A percentile compares a stretch with the other conserved stretches of the same genome.
Evolutionary conservation across 2,113 vertebrate species (phyloP).

Genomic region (Emydura subglobosa): DNA sequence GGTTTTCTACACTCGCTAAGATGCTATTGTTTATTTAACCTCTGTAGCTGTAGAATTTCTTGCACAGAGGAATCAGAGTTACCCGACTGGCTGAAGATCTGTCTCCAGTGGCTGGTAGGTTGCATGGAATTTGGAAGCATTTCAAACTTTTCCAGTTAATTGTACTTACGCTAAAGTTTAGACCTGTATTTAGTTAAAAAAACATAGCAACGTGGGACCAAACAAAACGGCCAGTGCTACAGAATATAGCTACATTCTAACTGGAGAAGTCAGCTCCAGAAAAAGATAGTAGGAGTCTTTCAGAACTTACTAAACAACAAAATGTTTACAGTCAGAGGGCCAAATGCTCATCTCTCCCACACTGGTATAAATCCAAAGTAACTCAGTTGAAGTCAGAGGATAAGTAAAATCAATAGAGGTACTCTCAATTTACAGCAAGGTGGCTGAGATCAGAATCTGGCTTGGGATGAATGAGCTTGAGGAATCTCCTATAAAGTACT

Average conservation of each 20-base stretch:
- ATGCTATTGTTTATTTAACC: neutral
- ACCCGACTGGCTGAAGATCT: neutral
- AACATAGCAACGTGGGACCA: neutral
- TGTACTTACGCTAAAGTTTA: rapidly evolving
- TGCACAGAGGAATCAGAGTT: neutral
- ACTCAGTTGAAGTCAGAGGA: neutral
- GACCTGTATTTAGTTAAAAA: neutral
- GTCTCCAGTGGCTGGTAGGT: rapidly evolving
- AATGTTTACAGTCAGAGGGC: neutral
- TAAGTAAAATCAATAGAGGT: neutral
- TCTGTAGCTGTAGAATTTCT: neutral
- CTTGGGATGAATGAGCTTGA: neutral
- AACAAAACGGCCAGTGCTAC: neutral
- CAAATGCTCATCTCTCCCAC: too few relatives aligned
- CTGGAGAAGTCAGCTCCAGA: neutral
- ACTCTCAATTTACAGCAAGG: neutral
- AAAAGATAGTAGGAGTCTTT: neutral
- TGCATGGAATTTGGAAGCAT: neutral
- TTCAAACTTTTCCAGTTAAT: neutral
- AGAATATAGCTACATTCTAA: neutral
- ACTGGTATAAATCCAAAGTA: rapidly evolving
- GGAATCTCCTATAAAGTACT: too few relatives aligned
- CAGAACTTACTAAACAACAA: neutral
- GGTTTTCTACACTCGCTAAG: neutral
- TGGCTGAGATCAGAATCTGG: neutral